Evolutionary conservation across 1,140 invertebrate species (phyloP).

Genomic region (Aphelenchoides besseyi): DNA sequence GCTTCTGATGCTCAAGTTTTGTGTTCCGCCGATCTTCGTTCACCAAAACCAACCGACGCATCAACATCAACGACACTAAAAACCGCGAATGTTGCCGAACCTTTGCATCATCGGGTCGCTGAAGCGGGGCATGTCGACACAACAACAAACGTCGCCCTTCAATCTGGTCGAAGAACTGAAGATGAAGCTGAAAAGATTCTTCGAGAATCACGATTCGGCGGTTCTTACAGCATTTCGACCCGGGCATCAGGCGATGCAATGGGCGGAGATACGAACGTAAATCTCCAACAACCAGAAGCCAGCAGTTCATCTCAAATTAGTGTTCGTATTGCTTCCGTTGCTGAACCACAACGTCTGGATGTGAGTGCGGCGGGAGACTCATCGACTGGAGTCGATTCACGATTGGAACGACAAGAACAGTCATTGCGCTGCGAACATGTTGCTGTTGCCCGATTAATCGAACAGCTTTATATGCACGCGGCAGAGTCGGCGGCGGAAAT

Average conservation of each 20-base stretch:
- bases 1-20: neutral
- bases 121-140: constrained; percentile 23
- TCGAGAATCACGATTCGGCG: constrained; percentile 31
- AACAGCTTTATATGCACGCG: constrained; percentile 23
- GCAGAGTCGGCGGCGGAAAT: constrained; percentile 26
- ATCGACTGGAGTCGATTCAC: neutral
- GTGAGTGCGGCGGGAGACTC: constrained; percentile 17
- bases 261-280: constrained; percentile 31
- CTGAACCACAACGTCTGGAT: neutral
- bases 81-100: constrained; percentile 26
- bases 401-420: constrained; percentile 20
- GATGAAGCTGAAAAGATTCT: constrained; percentile 36
- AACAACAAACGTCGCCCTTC: constrained; percentile 28
- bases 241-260: constrained; percentile 28
- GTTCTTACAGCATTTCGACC: constrained; percentile 25
- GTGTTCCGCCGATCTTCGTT: constrained; percentile 18
- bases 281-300: constrained; percentile 27
- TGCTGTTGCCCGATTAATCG: constrained; percentile 17
- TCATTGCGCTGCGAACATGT: neutral
- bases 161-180: constrained; percentile 22
- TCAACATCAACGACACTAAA: constrained; percentile 6
- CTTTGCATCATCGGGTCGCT: constrained; percentile 21
- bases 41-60: neutral
- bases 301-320: constrained; percentile 10
- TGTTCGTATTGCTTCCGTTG: constrained; percentile 18